Conservation (phyloP, 2,113 vertebrate genomes). For the Mugil cephalus region DNA sequence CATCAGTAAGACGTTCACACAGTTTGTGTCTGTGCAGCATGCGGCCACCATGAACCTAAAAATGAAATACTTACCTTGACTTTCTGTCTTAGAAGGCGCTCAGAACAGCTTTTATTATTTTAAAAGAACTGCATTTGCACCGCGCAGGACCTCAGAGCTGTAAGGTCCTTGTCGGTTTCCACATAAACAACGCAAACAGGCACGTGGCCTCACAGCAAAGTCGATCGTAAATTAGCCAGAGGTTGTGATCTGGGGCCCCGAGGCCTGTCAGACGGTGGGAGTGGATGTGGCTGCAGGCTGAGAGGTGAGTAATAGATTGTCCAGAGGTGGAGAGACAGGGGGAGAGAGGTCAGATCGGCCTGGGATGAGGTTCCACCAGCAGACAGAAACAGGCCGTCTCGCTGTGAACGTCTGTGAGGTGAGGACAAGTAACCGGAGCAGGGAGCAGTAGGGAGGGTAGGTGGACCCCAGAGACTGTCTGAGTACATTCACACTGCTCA, state of each 20-base stretch:
- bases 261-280: constrained; percentile 34
- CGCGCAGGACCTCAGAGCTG: constrained; percentile 9
- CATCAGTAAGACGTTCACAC: background rate
- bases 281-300: constrained; percentile 39
- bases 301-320: constrained; percentile 58
- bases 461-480: constrained; percentile 58
- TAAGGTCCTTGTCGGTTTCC: constrained; percentile 40
- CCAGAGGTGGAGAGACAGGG: constrained; percentile 19
- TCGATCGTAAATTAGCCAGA: constrained; percentile 62
- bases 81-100: constrained; percentile 10
- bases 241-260: constrained; percentile 63
- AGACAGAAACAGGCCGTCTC: constrained; percentile 36
- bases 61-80: background rate
- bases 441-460: constrained; percentile 63
- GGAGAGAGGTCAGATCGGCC: constrained; percentile 8
- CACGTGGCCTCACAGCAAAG: constrained; percentile 54
- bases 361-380: constrained; percentile 5
- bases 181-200: constrained; percentile 58
- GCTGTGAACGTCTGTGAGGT: constrained; percentile 17
- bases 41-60: background rate
- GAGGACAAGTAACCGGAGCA: constrained; percentile 59
- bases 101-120: constrained; percentile 24
- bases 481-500: constrained; percentile 49
- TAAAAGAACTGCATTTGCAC: background rate
- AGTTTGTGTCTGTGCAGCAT: constrained; percentile 14